Evolutionary conservation across 2,888 invertebrate species (phyloP).

Genomic region (Aproaerema taeniolella): DNA sequence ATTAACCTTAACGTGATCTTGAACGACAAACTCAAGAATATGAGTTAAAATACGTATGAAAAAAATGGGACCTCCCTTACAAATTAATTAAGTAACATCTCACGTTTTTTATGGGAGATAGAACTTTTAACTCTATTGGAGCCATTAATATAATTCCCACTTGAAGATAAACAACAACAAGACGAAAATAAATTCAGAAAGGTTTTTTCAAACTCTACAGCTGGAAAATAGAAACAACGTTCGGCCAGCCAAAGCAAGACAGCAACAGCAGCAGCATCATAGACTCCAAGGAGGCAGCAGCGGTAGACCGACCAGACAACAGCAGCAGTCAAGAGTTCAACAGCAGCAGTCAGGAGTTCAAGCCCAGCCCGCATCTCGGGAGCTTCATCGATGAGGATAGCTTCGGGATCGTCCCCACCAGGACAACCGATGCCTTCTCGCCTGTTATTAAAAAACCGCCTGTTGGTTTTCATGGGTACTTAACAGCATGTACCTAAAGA

Average conservation of each 20-base stretch:
- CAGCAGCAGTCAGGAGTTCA: slow-evolving; percentile 42
- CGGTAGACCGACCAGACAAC: slow-evolving; percentile 26
- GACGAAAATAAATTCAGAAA: no score
- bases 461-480: slow-evolving; percentile 39
- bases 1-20: no score
- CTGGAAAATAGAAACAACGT: slow-evolving; percentile 50
- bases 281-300: slow-evolving; percentile 20
- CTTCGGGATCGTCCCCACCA: slow-evolving; percentile 41
- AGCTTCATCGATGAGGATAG: slow-evolving; percentile 60
- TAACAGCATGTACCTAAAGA: no score
- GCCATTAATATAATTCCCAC: no score
- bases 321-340: slow-evolving; percentile 18
- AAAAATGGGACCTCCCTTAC: no score
- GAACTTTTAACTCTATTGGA: no score
- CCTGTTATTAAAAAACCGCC: slow-evolving; percentile 36
- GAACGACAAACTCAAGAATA: no score
- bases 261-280: slow-evolving; percentile 27
- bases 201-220: no score
- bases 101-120: no score
- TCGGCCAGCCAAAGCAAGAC: slow-evolving; percentile 31
- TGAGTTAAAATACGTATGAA: no score
- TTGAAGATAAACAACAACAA: no score
- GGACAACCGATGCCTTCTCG: slow-evolving; percentile 25
- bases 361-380: slow-evolving; percentile 71
- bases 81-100: no score